Percentiles rank a stretch among this genome's conserved stretches.
phyloP scores from a whole-genome alignment of 2,888 invertebrate species.

The Synanthedon myopaeformis region DNA sequence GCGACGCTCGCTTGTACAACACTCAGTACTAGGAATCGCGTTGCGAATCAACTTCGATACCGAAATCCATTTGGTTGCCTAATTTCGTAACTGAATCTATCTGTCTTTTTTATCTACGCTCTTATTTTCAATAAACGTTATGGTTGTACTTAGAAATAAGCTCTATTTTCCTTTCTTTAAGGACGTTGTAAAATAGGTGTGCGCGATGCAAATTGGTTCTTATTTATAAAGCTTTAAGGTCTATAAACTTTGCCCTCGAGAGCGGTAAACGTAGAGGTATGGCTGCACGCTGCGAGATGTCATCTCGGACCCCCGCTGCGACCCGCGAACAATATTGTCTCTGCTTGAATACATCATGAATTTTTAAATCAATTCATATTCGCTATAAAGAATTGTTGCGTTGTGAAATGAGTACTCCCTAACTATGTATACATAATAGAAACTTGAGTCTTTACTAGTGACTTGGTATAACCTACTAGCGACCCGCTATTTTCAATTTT shows the following conservation, averaged over 20 bases:
- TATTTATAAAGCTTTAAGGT: constrained; percentile 18
- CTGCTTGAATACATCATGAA: constrained; percentile 58
- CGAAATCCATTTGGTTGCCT: constrained; percentile 58
- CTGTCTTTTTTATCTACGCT: constrained; percentile 52
- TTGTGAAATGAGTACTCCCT: constrained; percentile 19
- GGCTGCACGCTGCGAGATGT: constrained; percentile 66
- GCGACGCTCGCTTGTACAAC: constrained; percentile 28
- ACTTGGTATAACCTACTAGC: too few species aligned
- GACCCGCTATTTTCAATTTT: too few species aligned
- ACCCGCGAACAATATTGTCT: constrained; percentile 66
- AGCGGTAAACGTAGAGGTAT: constrained; percentile 38
- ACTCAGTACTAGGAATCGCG: constrained; percentile 16
- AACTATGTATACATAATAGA: too few species aligned
- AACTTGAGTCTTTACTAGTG: too few species aligned
- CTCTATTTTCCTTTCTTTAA: constrained; percentile 24
- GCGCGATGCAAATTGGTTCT: constrained; percentile 19
- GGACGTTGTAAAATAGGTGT: constrained; percentile 9
- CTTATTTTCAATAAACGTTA: constrained; percentile 56
- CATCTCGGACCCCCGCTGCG: constrained; percentile 63
- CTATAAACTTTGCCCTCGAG: constrained; percentile 11
- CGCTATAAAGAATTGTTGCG: constrained; percentile 14
- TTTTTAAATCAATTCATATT: constrained; percentile 64
- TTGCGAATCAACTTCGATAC: constrained; percentile 52
- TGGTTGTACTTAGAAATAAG: constrained; percentile 32
- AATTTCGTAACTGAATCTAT: constrained; percentile 59